Evolutionary conservation across 2,797 vertebrate genomes (phyloP).

Genomic region (Anguilla obscura): DNA sequence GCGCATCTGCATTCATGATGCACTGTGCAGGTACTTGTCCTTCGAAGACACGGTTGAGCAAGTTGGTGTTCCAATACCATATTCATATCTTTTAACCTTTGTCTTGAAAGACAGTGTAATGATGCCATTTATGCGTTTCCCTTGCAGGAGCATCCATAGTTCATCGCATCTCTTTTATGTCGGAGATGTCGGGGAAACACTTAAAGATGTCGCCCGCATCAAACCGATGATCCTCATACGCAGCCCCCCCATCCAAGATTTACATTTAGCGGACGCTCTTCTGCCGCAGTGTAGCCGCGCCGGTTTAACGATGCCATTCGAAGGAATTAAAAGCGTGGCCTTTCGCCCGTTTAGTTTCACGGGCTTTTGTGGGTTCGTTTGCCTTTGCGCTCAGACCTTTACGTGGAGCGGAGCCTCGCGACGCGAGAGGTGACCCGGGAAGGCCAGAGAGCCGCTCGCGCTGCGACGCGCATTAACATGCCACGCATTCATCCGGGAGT

Average conservation of each 20-base stretch:
- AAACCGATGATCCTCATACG: background rate
- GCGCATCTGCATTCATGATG: background rate
- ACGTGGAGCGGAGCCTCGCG: background rate
- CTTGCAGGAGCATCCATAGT: background rate
- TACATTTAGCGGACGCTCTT: background rate
- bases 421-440: background rate
- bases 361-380: background rate
- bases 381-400: background rate
- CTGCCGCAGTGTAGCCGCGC: background rate
- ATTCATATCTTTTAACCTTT: constrained; percentile 1
- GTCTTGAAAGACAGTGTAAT: background rate
- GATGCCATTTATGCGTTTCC: constrained; percentile 3
- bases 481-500: background rate
- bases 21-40: background rate
- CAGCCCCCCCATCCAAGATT: background rate
- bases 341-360: background rate
- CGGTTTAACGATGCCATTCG: background rate
- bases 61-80: background rate
- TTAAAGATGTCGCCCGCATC: background rate
- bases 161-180: background rate
- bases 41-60: background rate
- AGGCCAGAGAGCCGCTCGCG: background rate
- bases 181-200: background rate
- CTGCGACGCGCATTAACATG: no score
- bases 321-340: background rate